Conservation (phyloP, 2,797 vertebrate species). For the Macroramphosus scolopax region DNA sequence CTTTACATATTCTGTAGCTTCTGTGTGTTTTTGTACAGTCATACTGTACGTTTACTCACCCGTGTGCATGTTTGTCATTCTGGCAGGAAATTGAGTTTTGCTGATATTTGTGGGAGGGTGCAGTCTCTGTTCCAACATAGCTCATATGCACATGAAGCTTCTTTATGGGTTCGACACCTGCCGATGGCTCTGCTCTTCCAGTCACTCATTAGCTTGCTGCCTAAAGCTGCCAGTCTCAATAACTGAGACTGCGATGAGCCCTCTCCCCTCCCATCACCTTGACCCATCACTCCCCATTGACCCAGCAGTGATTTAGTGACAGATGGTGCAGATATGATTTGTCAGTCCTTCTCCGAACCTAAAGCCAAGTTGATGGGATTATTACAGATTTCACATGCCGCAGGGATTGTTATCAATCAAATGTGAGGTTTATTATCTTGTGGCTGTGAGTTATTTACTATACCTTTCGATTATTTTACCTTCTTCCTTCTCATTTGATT, state of each 20-base stretch:
- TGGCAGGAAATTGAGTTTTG: conserved; percentile 60
- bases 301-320: conserved; percentile 51
- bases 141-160: conserved; percentile 54
- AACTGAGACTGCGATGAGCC: conserved; percentile 17
- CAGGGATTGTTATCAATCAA: conserved; percentile 38
- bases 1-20: conserved; percentile 6
- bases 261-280: conserved; percentile 20
- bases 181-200: conserved; percentile 18
- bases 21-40: conserved; percentile 15
- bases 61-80: conserved; percentile 40
- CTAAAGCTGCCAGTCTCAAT: conserved; percentile 43
- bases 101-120: conserved; percentile 50
- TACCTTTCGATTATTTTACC: too few species aligned
- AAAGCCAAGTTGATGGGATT: conserved; percentile 39
- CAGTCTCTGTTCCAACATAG: conserved; percentile 41
- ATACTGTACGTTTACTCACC: conserved; percentile 39
- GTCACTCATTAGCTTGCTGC: conserved; percentile 43
- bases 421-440: too few species aligned
- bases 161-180: conserved; percentile 65
- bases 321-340: conserved; percentile 61
- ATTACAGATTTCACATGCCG: conserved; percentile 38
- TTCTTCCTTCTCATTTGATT: too few species aligned
- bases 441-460: too few species aligned
- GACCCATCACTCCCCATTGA: conserved; percentile 45
- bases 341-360: conserved; percentile 36